Conservation (phyloP, 2,797 vertebrate genomes). For the Rhynchotus rufescens region DNA sequence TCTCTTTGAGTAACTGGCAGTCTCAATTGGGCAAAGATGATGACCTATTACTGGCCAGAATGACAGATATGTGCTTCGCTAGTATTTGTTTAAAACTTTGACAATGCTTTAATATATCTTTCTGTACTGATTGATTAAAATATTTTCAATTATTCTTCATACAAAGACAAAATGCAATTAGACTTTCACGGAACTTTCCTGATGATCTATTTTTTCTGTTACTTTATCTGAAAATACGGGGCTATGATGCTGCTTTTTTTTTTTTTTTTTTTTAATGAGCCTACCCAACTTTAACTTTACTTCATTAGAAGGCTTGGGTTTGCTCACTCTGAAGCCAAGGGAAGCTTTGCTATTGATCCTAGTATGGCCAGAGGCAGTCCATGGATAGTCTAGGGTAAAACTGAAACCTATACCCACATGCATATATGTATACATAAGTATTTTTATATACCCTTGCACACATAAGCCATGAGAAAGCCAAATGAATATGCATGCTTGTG, state of each 20-base stretch:
- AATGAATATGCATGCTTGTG: not conserved
- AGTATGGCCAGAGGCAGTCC: not conserved
- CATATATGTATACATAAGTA: not conserved
- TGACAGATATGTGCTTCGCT: not conserved
- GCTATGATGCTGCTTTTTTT: not conserved
- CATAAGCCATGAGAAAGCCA: not conserved
- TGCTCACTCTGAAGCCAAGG: not conserved
- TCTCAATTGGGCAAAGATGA: not conserved
- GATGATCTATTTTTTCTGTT: not conserved
- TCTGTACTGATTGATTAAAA: not conserved
- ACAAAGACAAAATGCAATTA: not conserved
- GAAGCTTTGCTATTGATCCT: not conserved
- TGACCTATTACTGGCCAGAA: not conserved
- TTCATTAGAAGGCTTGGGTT: not conserved
- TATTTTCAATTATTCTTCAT: not conserved
- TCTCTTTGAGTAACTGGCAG: not conserved
- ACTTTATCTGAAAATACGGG: not conserved
- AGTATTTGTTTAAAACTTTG: not conserved
- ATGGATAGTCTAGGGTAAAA: not conserved
- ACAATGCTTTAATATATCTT: not conserved
- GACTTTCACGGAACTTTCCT: not conserved
- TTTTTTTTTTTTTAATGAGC: not conserved
- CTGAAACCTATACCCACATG: not conserved
- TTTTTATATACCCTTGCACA: not conserved
- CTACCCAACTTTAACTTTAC: not conserved